Base-by-base conservation (phyloP, 2,113 vertebrate genomes). In the Pheucticus melanocephalus region DNA sequence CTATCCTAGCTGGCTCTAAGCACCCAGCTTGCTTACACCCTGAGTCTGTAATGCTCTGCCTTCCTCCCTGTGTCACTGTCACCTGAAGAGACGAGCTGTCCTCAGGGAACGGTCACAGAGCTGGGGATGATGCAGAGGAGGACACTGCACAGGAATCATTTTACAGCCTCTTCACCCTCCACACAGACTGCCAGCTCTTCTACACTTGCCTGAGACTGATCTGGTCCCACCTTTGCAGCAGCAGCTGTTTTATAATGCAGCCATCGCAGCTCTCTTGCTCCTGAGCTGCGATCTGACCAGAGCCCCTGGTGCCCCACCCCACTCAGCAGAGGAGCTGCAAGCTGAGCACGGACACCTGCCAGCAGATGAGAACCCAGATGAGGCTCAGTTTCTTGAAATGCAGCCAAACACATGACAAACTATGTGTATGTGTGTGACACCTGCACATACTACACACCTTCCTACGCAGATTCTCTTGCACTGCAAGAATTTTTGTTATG, bases 381-480 rank as follows among this genome's bases (percentile, higher is more conserved):
- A 66, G 39, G 56, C 7, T 40, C 7, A 5, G 30, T 14, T 48
- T 16, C n/a, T 7, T 59, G 50, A 82, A 75, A 82, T 3, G 54
- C 28, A 63, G 51, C 42, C 65, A 85, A 61, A 92, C 28, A 30
- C 21, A 35, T 0, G 14, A 75, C 5, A 57, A 65, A 39, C 12
- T 6, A 3, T 4, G 27, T 0, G 25, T 10, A 24, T 0, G 2
- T 33, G 48, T 45, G 47, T 12, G 37, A 54, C 18, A 82, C 22
- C 39, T 24, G 40, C 42, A 56, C 9, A 15, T 11, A 53, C 8
- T 35, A 40, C 20, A 44, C 9, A 40, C 7, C 18, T 42, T 54
- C 39, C 31, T 2, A 11, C 12, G 64, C 2, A 65, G 24, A 61
- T 47, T 31, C 13, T 66, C 53, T 11, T 33, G 40, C 22, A 7